Percentiles rank a stretch among this genome's conserved stretches.
Evolutionary conservation across 2,113 vertebrate genomes (phyloP).

Genomic region (Brienomyrus longianalis): DNA sequence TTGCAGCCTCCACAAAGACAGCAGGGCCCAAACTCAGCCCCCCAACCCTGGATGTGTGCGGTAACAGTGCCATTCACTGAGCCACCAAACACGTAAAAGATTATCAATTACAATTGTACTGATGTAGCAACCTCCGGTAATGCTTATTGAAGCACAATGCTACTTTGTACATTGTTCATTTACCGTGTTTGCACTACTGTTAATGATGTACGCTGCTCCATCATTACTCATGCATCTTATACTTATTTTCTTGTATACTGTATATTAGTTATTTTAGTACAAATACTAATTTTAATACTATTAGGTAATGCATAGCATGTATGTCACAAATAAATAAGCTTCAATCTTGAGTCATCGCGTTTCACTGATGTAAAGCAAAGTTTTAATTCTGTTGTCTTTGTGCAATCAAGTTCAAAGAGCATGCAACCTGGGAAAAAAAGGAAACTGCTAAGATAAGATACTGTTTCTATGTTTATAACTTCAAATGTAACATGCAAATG

Average conservation of each 20-base stretch:
- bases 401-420: neutral
- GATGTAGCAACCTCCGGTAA: neutral
- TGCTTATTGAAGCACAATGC: neutral
- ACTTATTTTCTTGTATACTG: no score
- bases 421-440: neutral
- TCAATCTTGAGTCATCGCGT: neutral
- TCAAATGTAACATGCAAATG: conserved; percentile 14
- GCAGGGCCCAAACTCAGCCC: neutral
- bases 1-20: neutral
- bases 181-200: no score
- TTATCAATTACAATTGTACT: neutral
- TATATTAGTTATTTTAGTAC: no score
- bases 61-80: neutral
- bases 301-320: no score
- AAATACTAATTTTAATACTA: no score
- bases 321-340: no score
- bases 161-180: no score
- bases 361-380: neutral
- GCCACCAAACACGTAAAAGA: neutral
- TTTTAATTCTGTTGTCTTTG: neutral
- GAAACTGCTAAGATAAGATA: neutral
- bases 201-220: no score
- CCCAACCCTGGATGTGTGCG: neutral
- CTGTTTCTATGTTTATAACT: neutral
- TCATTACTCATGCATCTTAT: no score